Evolutionary conservation across 2,888 invertebrate genomes (phyloP), one percentile per base, ranked within the genome.

Genomic region (Spisula solida): DNA sequence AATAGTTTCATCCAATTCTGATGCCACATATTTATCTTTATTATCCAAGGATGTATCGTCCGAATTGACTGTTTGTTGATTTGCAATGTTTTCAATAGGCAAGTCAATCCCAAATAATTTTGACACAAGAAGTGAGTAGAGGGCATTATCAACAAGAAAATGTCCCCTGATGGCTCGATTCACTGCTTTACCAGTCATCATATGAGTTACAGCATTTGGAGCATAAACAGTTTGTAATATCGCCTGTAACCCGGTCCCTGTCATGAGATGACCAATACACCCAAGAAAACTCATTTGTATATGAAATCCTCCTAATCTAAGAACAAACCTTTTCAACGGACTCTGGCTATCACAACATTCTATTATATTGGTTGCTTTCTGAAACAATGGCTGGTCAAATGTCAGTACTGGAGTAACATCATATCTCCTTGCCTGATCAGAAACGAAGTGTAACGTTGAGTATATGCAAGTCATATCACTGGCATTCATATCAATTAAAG

Each of bases 401-500:
- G n/a, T 91, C 4, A 91, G 6, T 55, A 91, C 47, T 48, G 93
- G 91, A n/a, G 85, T 87, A 8, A 81, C 80, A 1, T 80, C 47
- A 48, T 92, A 86, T 16, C 80, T 90, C 18, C 8, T 31, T 6
- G 90, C 80, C 48, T 93, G 90, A 1, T 85, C 60, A 29, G 82
- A 88, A 6, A 94, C 86, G 87, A 93, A 94, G 12, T 88, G 29
- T 0, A 93, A 51, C 0, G 90, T 92, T 6, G 93, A 25, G 91
- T 41, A 60, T 5, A 93, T 90, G 75, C 94, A 94, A 0, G 91
- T 84, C 29, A 90, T n/a, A 82, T 94, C 92, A 75, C 85, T 90
- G 16, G 93, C 90, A 79, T 86, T 84, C 89, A 93, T 82, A 70
- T 94, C 93, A 25, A 94, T 93, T 92, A 94, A 92, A 16, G 94